Base-by-base conservation (phyloP, 2,888 invertebrate species). In the Drosophila kambysellisi region DNA sequence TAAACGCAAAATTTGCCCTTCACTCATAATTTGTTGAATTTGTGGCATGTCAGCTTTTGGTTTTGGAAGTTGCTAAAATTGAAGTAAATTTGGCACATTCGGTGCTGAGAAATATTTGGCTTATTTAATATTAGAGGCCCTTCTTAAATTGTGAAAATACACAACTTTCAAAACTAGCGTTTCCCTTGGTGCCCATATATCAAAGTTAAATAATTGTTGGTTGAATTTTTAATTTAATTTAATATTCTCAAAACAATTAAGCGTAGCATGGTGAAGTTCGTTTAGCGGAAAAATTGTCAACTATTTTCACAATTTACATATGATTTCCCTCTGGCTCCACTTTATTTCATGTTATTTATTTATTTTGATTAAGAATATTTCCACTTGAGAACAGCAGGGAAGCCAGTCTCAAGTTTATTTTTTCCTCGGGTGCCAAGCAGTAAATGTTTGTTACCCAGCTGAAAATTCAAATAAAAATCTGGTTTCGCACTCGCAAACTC, bases 1-100 rank as follows among this genome's bases (percentile, higher is more conserved):
- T 87, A 84, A 68, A 73, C 59, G 61, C 64, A 46, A 77, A 78
- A 76, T 83, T 81, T 73, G 77, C 53, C 50, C 48, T 37, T 29
- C 58, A 33, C 41, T 68, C 67, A 62, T 63, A 67, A 74, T 68
- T 70, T 61, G 52, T 60, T 35, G 48, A 12, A 29, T 39, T 53
- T 25, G 2, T 52, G 11, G 6, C 8, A 15, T 6, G 20, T 29
- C 6, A 15, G 43, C n/a, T 29, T 51, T 12, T 33, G 12, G 17
- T 25, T 29, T 32, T 39, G 12, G 15, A 1, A 39, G 4, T 5
- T 25, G 25, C 8, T 35, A 33, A 17, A 51, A 30, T 65, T 61
- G 30, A 9, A 15, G 12, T 20, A 17, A 32, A 0, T 46, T 46
- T 46, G 2, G 0, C 20, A 11, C n/a, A 11, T 20, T 43, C 9